Conservation (phyloP, 2,113 vertebrate genomes). For the Tyrannus savana region DNA sequence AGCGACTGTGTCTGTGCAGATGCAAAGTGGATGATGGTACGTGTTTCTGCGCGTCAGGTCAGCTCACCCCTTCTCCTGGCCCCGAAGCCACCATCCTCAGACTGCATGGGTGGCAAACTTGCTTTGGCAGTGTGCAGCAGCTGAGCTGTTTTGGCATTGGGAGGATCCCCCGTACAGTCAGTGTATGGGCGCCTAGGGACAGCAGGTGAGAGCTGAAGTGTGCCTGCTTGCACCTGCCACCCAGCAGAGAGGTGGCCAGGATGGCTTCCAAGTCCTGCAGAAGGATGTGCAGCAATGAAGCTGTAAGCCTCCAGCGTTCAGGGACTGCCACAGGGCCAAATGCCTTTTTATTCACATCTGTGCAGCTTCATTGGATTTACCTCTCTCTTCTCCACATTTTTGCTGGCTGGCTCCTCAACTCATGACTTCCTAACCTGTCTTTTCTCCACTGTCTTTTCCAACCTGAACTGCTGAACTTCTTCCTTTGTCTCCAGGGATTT, state of each 20-base stretch:
- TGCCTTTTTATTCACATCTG: background rate
- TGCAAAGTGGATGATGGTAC: rapidly evolving
- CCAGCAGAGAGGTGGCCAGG: background rate
- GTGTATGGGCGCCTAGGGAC: background rate
- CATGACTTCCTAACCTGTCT: background rate
- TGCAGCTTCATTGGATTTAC: background rate
- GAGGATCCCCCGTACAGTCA: rapidly evolving
- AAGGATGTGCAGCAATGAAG: rapidly evolving
- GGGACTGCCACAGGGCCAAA: background rate
- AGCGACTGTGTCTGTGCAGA: background rate
- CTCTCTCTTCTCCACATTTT: background rate
- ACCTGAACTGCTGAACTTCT: background rate
- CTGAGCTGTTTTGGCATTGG: background rate
- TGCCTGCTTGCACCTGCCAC: background rate
- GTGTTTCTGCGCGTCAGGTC: rapidly evolving
- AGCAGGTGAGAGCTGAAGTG: rapidly evolving
- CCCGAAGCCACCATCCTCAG: rapidly evolving
- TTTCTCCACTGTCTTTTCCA: background rate
- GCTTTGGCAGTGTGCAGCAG: background rate
- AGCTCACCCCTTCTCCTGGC: rapidly evolving
- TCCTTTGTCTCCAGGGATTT: background rate
- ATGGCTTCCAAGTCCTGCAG: background rate
- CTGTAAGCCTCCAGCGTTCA: rapidly evolving
- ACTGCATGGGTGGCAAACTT: background rate
- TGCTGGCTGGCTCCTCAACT: background rate